phyloP scores from a whole-genome alignment of 2,113 vertebrate genomes.

The Urocitellus parryii region DNA sequence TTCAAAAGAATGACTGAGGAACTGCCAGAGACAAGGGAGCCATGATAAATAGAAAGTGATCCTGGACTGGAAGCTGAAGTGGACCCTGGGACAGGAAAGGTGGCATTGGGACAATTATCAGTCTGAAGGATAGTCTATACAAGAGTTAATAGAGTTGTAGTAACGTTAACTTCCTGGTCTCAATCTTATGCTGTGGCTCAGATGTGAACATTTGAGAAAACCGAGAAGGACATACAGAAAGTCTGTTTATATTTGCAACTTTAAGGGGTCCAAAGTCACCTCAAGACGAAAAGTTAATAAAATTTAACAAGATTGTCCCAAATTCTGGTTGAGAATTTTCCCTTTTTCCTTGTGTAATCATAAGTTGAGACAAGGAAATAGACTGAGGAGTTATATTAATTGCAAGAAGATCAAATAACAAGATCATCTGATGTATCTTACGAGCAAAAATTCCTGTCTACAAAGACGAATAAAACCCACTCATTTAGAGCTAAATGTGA shows the following conservation, averaged over 20 bases:
- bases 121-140: background rate
- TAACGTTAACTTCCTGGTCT: background rate
- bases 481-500: background rate
- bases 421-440: background rate
- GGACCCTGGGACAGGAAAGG: background rate
- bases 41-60: background rate
- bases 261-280: background rate
- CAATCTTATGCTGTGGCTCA: background rate
- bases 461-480: conserved; percentile 40
- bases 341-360: background rate
- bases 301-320: background rate
- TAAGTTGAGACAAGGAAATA: background rate
- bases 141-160: background rate
- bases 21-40: background rate
- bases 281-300: conserved; percentile 44
- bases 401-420: background rate
- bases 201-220: background rate
- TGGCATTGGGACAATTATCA: background rate
- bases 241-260: background rate
- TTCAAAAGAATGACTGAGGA: background rate
- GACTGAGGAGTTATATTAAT: background rate
- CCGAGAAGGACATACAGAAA: background rate
- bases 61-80: background rate
- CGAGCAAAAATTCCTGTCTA: background rate
- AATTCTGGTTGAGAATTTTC: conserved; percentile 34